These are phyloP conservation scores for Phycodurus eques DNA, from an alignment of 2,113 vertebrate genomes.

Conservation along the genomic window DNA sequence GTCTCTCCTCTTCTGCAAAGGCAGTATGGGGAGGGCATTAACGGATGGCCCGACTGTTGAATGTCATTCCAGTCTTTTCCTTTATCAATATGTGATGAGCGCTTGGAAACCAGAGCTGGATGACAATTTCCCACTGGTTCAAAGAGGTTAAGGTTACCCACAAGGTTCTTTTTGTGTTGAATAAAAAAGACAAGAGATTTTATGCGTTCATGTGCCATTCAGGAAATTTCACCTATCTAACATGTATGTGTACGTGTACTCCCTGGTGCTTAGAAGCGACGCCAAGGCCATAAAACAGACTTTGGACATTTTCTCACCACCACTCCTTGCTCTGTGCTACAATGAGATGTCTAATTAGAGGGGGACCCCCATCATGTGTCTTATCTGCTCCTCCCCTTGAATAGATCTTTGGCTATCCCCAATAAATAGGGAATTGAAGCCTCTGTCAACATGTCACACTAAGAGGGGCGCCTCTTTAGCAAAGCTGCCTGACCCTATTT, in stretches of 20 bases:
- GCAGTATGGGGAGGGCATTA: slow-evolving; percentile 28
- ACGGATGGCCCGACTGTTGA: slow-evolving; percentile 24
- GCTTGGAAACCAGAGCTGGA: slow-evolving; percentile 52
- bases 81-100: slow-evolving; percentile 64
- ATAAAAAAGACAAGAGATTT: neutral
- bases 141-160: slow-evolving; percentile 27
- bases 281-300: slow-evolving; percentile 50
- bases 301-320: slow-evolving; percentile 34
- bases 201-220: neutral
- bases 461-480: slow-evolving; percentile 47
- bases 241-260: slow-evolving; percentile 45
- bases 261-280: slow-evolving; percentile 40
- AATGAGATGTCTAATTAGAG: slow-evolving; percentile 55
- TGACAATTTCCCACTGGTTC: slow-evolving; percentile 40
- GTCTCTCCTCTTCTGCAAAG: slow-evolving; percentile 36
- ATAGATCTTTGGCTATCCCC: slow-evolving; percentile 38
- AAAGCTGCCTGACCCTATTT: slow-evolving; percentile 51
- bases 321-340: slow-evolving; percentile 42
- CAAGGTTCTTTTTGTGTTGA: slow-evolving; percentile 6
- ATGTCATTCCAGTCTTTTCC: slow-evolving; percentile 40
- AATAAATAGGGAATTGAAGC: slow-evolving; percentile 45
- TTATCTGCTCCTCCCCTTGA: slow-evolving; percentile 39
- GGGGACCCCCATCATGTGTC: slow-evolving; percentile 48
- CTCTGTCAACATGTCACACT: slow-evolving; percentile 39
- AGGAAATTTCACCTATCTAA: slow-evolving; percentile 40